These are phyloP conservation scores for Stratiolaelaps scimitus DNA, from an alignment of 1,140 invertebrate species.

Conservation along the genomic window DNA sequence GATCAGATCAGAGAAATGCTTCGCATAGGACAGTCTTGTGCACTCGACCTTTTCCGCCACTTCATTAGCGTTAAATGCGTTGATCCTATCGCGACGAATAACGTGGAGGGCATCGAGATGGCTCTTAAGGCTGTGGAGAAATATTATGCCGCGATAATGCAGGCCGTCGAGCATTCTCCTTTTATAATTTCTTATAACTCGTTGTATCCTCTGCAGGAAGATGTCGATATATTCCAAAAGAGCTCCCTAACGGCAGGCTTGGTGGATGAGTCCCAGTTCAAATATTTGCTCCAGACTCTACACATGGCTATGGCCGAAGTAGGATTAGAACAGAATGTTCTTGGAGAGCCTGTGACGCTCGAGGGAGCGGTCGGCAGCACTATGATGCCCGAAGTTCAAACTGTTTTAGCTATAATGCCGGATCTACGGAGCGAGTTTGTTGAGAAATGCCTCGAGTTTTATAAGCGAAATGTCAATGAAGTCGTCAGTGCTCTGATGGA, in stretches of 20 bases:
- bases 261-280: constrained; percentile 15
- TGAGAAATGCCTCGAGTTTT: constrained; percentile 16
- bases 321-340: background rate
- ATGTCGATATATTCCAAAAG: constrained; percentile 3
- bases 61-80: background rate
- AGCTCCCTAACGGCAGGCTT: background rate
- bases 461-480: constrained; percentile 1
- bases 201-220: constrained; percentile 4
- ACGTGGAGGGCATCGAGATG: background rate
- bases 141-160: constrained; percentile 3
- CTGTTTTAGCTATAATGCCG: background rate
- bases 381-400: background rate
- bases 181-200: constrained; percentile 18
- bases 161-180: background rate
- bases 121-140: background rate
- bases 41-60: background rate
- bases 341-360: background rate
- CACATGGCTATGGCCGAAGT: background rate
- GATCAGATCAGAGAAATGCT: background rate
- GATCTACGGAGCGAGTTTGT: constrained; percentile 9
- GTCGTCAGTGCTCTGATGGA: constrained; percentile 4
- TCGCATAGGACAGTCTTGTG: background rate
- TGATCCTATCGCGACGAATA: too few species aligned
- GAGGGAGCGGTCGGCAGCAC: constrained; percentile 3
- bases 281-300: background rate